Base-by-base conservation (phyloP, 2,888 invertebrate species). In the Drosophila neotestacea region DNA sequence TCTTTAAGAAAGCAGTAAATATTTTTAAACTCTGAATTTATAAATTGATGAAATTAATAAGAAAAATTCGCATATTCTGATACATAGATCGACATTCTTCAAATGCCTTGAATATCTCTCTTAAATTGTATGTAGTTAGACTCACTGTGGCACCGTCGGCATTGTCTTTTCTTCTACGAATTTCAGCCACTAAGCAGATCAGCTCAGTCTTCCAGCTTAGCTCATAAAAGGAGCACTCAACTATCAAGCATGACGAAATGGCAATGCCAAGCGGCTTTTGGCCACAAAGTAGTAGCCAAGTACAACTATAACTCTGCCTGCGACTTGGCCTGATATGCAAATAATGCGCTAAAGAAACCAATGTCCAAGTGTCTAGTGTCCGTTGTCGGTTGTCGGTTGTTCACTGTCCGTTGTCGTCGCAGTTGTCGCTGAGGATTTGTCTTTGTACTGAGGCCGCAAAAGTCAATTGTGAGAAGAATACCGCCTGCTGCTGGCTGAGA, bases 231-330 rank as follows among this genome's bases (percentile, higher is more conserved):
- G 79, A 84, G 79, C 73, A 86, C 60, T 71, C 88, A 86, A 83
- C 78, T 74, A 81, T 85, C 77, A 84, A 87, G 85, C 89, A 89
- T 85, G 89, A 89, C 89, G 89, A 87, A 85, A 85, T 79, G 85
- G 82, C 73, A 70, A 70, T 59, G 62, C 52, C 74, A 81, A 85
- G 85, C 88, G 79, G 87, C 74, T 85, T 85, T 75, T 52, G 78
- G 68, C 70, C 82, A 77, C 74, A 79, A 81, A 60, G 67, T 63
- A 39, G 63, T 70, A 70, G 64, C 41, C 59, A 41, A 62, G 28
- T 16, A 55, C 52, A 44, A 27, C 52, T 41, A 36, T 44, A 63
- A 39, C 58, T 55, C 58, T 55, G 62, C 4, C 51, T 16, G 38
- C 7, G 44, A 28, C 51, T 34, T 56, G 67, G 58, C 39, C 58